A percentile compares a stretch with the other conserved stretches of the same genome.
These are phyloP conservation scores for Noctuana brunneofusca DNA, from an alignment of 2,888 invertebrate species.

Conservation along the genomic window DNA sequence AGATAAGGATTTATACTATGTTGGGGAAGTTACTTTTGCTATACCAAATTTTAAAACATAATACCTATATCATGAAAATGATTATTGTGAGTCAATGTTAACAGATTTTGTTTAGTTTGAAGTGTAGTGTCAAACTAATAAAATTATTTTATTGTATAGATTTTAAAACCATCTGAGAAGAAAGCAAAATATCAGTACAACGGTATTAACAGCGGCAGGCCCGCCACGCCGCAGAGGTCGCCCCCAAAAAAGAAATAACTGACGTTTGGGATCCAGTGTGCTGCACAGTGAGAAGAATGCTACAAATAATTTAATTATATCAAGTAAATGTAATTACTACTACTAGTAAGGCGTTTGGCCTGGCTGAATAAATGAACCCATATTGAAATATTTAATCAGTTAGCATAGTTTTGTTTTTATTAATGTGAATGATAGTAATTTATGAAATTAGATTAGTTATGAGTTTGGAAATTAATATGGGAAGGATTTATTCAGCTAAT, in stretches of 20 bases:
- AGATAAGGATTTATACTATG: too few relatives aligned
- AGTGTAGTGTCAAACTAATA: too few relatives aligned
- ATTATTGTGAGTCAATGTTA: too few relatives aligned
- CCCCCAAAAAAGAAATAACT: slow-evolving; percentile 88
- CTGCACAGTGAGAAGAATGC: slow-evolving; percentile 80
- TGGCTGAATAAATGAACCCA: slow-evolving; percentile 70
- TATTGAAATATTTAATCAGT: slow-evolving; percentile 73
- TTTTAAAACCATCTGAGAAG: slow-evolving; percentile 99
- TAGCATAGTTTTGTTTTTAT: slow-evolving; percentile 78
- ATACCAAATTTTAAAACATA: too few relatives aligned
- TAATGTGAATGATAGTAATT: slow-evolving; percentile 79
- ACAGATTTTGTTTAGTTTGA: too few relatives aligned
- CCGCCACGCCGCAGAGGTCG: slow-evolving; percentile 92
- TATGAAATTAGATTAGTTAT: slow-evolving; percentile 73
- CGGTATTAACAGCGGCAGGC: slow-evolving; percentile 92
- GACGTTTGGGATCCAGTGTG: slow-evolving; percentile 74
- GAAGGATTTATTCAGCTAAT: slow-evolving; percentile 70
- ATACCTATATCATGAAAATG: too few relatives aligned
- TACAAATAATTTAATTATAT: slow-evolving; percentile 80
- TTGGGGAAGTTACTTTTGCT: too few relatives aligned
- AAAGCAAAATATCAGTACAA: slow-evolving; percentile 99
- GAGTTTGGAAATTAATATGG: slow-evolving; percentile 50
- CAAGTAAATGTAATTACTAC: slow-evolving; percentile 76
- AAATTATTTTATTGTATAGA: slow-evolving; percentile 81
- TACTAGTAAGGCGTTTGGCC: slow-evolving; percentile 72